Evolutionary conservation across 2,113 vertebrate genomes (phyloP).

Genomic region (Anser cygnoides): DNA sequence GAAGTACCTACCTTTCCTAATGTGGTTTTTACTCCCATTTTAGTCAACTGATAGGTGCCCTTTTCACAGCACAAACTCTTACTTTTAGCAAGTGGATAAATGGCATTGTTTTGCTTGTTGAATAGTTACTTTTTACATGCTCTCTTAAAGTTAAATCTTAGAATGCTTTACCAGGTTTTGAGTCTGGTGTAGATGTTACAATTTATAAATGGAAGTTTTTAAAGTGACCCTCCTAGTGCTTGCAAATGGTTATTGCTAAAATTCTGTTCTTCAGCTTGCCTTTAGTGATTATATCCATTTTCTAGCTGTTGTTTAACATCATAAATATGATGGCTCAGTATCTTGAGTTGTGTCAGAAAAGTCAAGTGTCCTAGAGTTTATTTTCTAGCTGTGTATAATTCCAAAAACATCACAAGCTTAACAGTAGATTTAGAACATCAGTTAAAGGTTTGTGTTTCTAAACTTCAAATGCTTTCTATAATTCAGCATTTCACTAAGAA

Average conservation of each 20-base stretch:
- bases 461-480: not conserved
- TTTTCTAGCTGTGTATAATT: not conserved
- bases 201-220: not conserved
- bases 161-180: not conserved
- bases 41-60: not conserved
- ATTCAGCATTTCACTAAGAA: not conserved
- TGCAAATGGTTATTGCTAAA: not conserved
- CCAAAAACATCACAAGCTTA: not conserved
- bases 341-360: not conserved
- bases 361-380: not conserved
- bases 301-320: not conserved
- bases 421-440: not conserved
- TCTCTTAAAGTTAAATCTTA: not conserved
- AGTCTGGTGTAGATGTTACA: not conserved
- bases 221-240: not conserved
- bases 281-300: not conserved
- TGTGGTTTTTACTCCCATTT: not conserved
- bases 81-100: not conserved
- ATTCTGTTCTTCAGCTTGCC: not conserved
- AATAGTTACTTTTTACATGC: not conserved
- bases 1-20: not conserved
- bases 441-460: not conserved
- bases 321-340: not conserved
- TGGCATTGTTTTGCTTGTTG: not conserved
- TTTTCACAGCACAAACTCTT: not conserved